A percentile compares a stretch with the other conserved stretches of the same genome.
Evolutionary conservation across 1,140 invertebrate genomes (phyloP).

Genomic region (Sweltsa coloradensis): DNA sequence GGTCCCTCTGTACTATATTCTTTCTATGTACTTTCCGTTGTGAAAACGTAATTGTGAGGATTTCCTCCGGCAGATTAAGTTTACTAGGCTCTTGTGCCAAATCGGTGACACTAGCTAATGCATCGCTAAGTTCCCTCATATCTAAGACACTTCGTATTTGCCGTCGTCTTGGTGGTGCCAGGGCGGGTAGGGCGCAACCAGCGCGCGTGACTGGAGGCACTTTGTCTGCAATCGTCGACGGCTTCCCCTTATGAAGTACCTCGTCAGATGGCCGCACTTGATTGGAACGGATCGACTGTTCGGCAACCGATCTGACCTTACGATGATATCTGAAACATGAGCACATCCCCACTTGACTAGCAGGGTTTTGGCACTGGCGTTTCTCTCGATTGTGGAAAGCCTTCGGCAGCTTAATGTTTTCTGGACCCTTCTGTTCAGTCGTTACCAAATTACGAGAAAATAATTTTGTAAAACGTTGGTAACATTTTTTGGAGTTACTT

Average conservation of each 20-base stretch:
- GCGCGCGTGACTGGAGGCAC: too few species aligned
- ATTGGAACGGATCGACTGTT: background rate
- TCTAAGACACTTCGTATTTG: slow-evolving; percentile 24
- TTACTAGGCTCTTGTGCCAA: slow-evolving; percentile 24
- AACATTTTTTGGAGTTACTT: too few species aligned
- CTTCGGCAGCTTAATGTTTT: too few species aligned
- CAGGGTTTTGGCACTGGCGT: too few species aligned
- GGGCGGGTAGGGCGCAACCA: slow-evolving; percentile 22
- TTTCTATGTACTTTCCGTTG: background rate
- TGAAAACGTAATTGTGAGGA: background rate
- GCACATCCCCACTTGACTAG: too few species aligned
- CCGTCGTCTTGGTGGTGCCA: slow-evolving; percentile 20
- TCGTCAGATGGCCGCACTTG: slow-evolving; percentile 2
- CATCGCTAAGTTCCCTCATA: slow-evolving; percentile 36
- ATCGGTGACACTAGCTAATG: slow-evolving; percentile 28
- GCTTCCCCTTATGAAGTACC: slow-evolving; percentile 13
- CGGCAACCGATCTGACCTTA: too few species aligned
- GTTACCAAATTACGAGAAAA: too few species aligned
- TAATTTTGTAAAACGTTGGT: too few species aligned
- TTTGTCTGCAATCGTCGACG: slow-evolving; percentile 23
- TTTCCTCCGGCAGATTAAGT: slow-evolving; percentile 15
- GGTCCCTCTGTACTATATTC: background rate
- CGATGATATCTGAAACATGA: too few species aligned
- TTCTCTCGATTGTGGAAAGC: too few species aligned
- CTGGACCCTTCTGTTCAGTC: too few species aligned